These are phyloP conservation scores for Luehdorfia chinensis DNA, from an alignment of 1,140 invertebrate species.

Conservation along the genomic window DNA sequence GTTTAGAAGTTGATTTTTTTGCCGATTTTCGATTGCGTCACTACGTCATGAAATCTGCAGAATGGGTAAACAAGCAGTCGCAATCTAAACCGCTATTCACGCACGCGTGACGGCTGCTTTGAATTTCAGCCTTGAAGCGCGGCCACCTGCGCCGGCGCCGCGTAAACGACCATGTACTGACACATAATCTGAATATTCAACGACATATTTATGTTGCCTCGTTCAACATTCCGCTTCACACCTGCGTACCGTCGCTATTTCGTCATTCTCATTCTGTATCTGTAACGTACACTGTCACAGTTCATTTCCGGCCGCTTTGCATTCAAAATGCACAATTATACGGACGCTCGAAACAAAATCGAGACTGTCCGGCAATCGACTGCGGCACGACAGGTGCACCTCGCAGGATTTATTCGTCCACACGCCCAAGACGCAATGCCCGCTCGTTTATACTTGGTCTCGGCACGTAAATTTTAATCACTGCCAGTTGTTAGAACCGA, in stretches of 20 bases:
- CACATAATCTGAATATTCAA: slow-evolving; percentile 76
- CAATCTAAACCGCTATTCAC: slow-evolving; percentile 62
- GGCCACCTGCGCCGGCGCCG: slow-evolving; percentile 75
- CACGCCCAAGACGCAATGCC: slow-evolving; percentile 45
- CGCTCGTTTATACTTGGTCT: slow-evolving; percentile 71
- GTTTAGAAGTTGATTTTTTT: too few relatives aligned
- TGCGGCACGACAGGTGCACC: slow-evolving; percentile 67
- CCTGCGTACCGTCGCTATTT: slow-evolving; percentile 59
- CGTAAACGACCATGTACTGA: slow-evolving; percentile 72
- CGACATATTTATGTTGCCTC: slow-evolving; percentile 60
- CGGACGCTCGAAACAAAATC: slow-evolving; percentile 15
- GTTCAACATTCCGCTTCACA: slow-evolving; percentile 66
- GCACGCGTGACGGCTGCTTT: slow-evolving; percentile 74
- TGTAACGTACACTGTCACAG: slow-evolving; percentile 12
- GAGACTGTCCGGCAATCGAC: slow-evolving; percentile 29
- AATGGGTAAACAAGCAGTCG: slow-evolving; percentile 48
- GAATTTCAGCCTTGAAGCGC: slow-evolving; percentile 75
- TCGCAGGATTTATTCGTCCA: slow-evolving; percentile 68
- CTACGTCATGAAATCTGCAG: slow-evolving; percentile 26
- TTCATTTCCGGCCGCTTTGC: slow-evolving; percentile 14
- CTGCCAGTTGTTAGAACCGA: slow-evolving; percentile 67
- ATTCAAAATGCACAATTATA: too few relatives aligned
- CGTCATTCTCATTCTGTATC: slow-evolving; percentile 34
- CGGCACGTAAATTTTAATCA: slow-evolving; percentile 74
- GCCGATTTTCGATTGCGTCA: slow-evolving; percentile 5